Base-by-base conservation (phyloP, 2,113 vertebrate genomes). In the Ophthalmolycus amberensis region DNA sequence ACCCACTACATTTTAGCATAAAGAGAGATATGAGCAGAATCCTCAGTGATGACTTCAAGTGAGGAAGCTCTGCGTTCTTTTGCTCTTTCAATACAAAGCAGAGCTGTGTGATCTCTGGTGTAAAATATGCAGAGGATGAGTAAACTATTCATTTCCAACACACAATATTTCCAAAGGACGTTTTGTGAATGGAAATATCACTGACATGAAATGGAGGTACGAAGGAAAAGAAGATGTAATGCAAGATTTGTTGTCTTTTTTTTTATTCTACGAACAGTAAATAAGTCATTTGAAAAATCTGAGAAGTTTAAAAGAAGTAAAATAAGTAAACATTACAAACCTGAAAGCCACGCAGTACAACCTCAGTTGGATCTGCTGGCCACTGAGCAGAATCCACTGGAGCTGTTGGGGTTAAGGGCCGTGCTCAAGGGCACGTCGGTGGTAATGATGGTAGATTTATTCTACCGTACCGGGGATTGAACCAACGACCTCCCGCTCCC, bases 11-110 rank as follows among this genome's bases (percentile, higher is more conserved):
- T 37, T 75, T 73, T 34, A 74, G 70, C 62, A 62, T 22, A 77
- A 76, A 71, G 77, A 81, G 70, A 78, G 40, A 80, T 18, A 60
- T 52, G 50, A 52, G 62, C 62, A 73, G 65, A 85, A 71, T 75
- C 64, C 58, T 42, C 52, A 16, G 58, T 54, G 73, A 78, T 29
- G 48, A 64, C 71, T 88, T 84, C 38, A 73, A 68, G 71, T 69
- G 76, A 32, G 46, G 37, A 12, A 22, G 56, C 70, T 38, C 11
- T 58, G 58, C 20, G 77, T 80, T 78, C 27, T 79, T 71, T 68
- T 20, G 54, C 56, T 68, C 27, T 69, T 52, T 50, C 27, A 67
- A 27, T 73, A 59, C 69, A 42, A 78, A 63, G 60, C 48, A 74
- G 40, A 68, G 32, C 34, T 18, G 29, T 65, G 70, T 75, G 10